These are phyloP conservation scores for Avahi laniger DNA, from an alignment of 2,797 vertebrate species.

Conservation along the genomic window DNA sequence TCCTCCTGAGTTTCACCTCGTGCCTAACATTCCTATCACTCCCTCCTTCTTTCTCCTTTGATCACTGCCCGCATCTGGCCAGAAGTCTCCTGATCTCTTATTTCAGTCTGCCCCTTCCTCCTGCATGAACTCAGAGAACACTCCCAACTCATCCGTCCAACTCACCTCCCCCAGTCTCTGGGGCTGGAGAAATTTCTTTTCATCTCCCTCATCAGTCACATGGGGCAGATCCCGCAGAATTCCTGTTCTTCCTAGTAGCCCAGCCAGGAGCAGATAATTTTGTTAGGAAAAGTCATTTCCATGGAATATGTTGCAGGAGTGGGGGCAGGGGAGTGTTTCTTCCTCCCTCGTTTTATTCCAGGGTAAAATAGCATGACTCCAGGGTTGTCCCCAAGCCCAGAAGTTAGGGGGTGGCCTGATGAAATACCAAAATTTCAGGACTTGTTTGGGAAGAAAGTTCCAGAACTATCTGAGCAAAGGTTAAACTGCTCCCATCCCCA, in stretches of 20 bases:
- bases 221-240: background rate
- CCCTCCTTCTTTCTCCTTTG: background rate
- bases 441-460: conserved; percentile 15
- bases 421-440: background rate
- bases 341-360: background rate
- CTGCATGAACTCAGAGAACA: background rate
- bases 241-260: background rate
- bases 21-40: background rate
- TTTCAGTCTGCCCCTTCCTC: background rate
- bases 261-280: background rate
- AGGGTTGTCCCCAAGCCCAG: background rate
- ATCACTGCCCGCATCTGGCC: background rate
- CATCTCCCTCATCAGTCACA: background rate
- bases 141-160: background rate
- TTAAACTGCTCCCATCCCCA: background rate
- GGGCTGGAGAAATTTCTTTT: background rate
- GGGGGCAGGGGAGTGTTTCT: background rate
- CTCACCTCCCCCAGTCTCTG: background rate
- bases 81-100: background rate
- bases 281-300: background rate
- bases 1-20: background rate
- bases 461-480: background rate
- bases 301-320: too few species aligned
- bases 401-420: background rate
- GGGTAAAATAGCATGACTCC: background rate